Base-by-base conservation (phyloP, 1,140 invertebrate genomes). In the Dendroctonus ponderosae region DNA sequence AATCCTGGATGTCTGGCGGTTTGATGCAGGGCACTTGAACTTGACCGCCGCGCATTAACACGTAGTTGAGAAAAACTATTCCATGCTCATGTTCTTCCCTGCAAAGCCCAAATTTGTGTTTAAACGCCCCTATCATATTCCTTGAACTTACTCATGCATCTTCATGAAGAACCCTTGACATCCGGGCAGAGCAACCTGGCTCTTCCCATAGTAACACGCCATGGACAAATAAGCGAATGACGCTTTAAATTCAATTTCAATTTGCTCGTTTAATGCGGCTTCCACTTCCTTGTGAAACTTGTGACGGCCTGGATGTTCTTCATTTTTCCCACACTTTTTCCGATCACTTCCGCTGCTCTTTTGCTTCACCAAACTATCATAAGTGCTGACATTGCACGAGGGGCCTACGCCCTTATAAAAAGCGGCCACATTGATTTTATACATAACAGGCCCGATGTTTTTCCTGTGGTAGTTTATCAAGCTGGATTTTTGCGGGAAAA, bases 211-310 rank as follows among this genome's bases (percentile, higher is more conserved):
- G 77, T 91, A 86, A 74, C 82, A 87, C 6, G 89, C 84, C 89
- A 96, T 92, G 40, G 89, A 87, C 75, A 92, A 78, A 79, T 96
- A 96, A 38, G 86, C 84, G 77, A 94, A 93, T 75, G 85, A 87
- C 6, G 93, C 92, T 67, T 90, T 87, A 1, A 96, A 78, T 80
- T 96, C 93, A 83, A 91, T 82, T 78, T 92, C 91, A 72, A 96
- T 94, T 79, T 96, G 93, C 43, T 89, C 85, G 76, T 96, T 96
- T 39, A 95, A 80, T 11, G 81, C 85, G 7, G 80, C 80, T 80
- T 95, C 92, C 70, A 85, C 85, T 66, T 90, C 89, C 41, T 82
- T 74, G 62, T 89, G 83, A 77, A 86, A 95, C 76, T 91, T 90
- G 79, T 94, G 91, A 43, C 90, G 83, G 43, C 70, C 59, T 50